Evolutionary conservation across 1,140 invertebrate species (phyloP), one percentile per base, ranked within the genome.

Genomic region (Parasteatoda tepidariorum): DNA sequence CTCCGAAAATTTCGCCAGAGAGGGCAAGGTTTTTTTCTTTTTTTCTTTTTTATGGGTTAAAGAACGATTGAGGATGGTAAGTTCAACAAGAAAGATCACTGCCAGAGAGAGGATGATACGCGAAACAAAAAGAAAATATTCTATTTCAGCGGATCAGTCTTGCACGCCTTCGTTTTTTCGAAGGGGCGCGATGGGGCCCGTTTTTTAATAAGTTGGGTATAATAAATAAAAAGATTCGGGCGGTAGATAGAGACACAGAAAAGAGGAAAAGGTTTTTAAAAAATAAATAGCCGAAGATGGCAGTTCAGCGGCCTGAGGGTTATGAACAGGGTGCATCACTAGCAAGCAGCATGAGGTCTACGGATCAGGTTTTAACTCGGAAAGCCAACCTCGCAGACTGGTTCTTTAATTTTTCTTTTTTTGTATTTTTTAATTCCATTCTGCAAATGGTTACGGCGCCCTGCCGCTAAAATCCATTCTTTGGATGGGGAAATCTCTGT

Each of bases 281-380:
- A 75, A 61, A 75, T 62, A 75, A 75, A 75, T 75, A 75, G 31
- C 18, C 38, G 38, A 48, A 48, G 38, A 9, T 57, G 24, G 24
- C 57, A 38, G 76, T 79, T 79, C 76, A 79, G 64, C 68, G 76
- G 62, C 76, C 76, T 68, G 76, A 38, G 64, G 76, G 76, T 57
- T 79, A 79, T 79, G 76, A 68, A 31, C 26, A 6, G 13, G 15
- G 61, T 26, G 76, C 64, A 67, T 79, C 64, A 38, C 48, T 30
- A 54, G 31, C 74, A 59, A 66, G 54, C 76, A 79, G 76, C 76
- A 33, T 79, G 76, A 68, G 62, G 76, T 79, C 76, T 64, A 34
- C 24, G 62, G 76, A 79, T 79, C 76, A 79, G 76, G 76, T 79
- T 79, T n/a, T 79, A 48, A 22, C 54, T 57, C 57, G n/a, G 48